Conservation (phyloP, 2,113 vertebrate species). For the Dasyurus viverrinus region DNA sequence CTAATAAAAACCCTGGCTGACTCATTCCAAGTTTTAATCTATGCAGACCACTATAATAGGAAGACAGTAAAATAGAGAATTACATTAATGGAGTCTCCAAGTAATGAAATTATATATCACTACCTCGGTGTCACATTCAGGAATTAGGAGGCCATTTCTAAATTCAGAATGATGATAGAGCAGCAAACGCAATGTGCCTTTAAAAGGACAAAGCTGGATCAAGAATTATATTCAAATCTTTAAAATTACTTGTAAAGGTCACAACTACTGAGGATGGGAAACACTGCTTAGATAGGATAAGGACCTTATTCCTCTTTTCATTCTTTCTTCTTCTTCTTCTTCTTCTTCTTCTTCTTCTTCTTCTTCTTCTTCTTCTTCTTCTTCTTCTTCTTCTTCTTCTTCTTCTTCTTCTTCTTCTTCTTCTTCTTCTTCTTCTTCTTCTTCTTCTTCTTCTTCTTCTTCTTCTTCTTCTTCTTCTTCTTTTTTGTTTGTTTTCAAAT, state of each 20-base stretch:
- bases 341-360: no score
- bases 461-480: not conserved
- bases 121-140: not conserved
- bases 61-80: slow-evolving; percentile 27
- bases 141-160: slow-evolving; percentile 4
- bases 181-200: slow-evolving; percentile 30
- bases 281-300: slow-evolving; percentile 34
- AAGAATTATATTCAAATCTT: slow-evolving; percentile 23
- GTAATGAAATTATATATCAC: slow-evolving; percentile 42
- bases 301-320: not conserved
- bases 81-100: not conserved
- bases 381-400: not conserved
- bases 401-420: not conserved
- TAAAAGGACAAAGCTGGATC: slow-evolving; percentile 25
- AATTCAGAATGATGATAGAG: slow-evolving; percentile 20
- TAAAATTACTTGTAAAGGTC: slow-evolving; percentile 56
- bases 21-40: slow-evolving; percentile 29
- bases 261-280: not conserved
- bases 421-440: not conserved
- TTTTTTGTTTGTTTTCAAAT: not conserved
- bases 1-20: slow-evolving; percentile 32
- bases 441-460: not conserved
- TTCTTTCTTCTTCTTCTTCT: not conserved
- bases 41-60: not conserved
- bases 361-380: not conserved